These are phyloP conservation scores for Oreochromis mossambicus DNA, from an alignment of 2,797 vertebrate species.

Conservation along the genomic window DNA sequence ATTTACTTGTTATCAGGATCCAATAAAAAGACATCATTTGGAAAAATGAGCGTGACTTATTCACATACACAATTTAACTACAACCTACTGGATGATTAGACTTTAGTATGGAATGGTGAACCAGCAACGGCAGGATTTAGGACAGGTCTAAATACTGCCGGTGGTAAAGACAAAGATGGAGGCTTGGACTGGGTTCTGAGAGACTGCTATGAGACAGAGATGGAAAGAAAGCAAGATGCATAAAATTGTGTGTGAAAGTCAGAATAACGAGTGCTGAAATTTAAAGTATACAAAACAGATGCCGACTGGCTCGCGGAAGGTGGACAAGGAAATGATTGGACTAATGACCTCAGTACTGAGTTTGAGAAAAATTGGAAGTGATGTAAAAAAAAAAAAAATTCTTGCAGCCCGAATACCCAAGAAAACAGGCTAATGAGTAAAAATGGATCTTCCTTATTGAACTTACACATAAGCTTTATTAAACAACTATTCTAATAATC, in stretches of 20 bases:
- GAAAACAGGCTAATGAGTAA: not conserved
- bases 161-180: not conserved
- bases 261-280: not conserved
- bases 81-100: not conserved
- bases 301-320: not conserved
- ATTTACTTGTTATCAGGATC: not conserved
- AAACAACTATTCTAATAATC: not conserved
- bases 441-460: not conserved
- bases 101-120: not conserved
- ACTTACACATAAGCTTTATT: not conserved
- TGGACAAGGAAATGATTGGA: not conserved
- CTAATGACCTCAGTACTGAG: not conserved
- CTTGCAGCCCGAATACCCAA: not conserved
- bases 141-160: not conserved
- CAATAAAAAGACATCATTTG: not conserved
- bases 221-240: not conserved
- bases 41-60: not conserved
- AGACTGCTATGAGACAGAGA: not conserved
- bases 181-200: not conserved
- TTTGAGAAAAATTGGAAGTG: not conserved
- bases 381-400: not conserved
- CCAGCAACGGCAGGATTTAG: not conserved
- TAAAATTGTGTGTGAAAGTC: not conserved
- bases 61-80: no score
- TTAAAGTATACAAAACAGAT: not conserved